Evolutionary conservation across 2,888 invertebrate species (phyloP).

Genomic region (Conistra vaccinii): DNA sequence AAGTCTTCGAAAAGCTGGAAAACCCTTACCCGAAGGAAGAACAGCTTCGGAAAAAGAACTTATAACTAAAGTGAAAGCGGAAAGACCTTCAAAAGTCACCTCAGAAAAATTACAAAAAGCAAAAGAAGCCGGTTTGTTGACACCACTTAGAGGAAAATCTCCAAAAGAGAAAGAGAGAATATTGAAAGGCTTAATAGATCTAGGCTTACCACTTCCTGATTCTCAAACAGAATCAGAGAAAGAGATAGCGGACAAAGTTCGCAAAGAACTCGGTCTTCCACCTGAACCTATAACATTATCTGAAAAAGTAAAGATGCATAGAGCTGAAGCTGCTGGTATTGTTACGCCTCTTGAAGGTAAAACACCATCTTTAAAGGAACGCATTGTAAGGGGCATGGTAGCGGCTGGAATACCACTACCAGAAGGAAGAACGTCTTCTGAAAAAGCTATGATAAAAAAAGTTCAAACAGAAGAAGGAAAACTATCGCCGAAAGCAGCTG

Average conservation of each 20-base stretch:
- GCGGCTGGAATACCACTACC: slow-evolving; percentile 29
- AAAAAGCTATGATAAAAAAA: slow-evolving; percentile 35
- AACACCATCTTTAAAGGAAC: slow-evolving; percentile 57
- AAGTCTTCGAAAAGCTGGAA: slow-evolving; percentile 62
- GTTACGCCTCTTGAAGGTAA: slow-evolving; percentile 73
- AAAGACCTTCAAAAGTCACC: slow-evolving; percentile 33
- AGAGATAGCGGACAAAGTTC: slow-evolving; percentile 37
- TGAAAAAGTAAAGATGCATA: slow-evolving; percentile 65
- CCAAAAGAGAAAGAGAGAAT: slow-evolving; percentile 66
- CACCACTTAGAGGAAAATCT: slow-evolving; percentile 67
- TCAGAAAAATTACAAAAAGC: slow-evolving; percentile 48
- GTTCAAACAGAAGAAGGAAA: slow-evolving; percentile 42
- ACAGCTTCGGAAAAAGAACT: slow-evolving; percentile 8
- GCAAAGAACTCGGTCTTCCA: slow-evolving; percentile 51
- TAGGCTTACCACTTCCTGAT: slow-evolving; percentile 56
- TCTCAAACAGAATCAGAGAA: slow-evolving; percentile 45
- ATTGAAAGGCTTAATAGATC: slow-evolving; percentile 57
- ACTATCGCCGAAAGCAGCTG: slow-evolving; percentile 18
- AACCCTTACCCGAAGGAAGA: slow-evolving; percentile 58
- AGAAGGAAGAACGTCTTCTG: slow-evolving; percentile 40
- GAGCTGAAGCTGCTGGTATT: slow-evolving; percentile 69
- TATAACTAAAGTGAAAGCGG: not conserved
- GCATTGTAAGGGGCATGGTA: slow-evolving; percentile 30
- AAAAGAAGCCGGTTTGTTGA: slow-evolving; percentile 51
- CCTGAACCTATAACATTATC: slow-evolving; percentile 65